Conservation (phyloP, 2,113 vertebrate species). For the Zosterops japonicus region DNA sequence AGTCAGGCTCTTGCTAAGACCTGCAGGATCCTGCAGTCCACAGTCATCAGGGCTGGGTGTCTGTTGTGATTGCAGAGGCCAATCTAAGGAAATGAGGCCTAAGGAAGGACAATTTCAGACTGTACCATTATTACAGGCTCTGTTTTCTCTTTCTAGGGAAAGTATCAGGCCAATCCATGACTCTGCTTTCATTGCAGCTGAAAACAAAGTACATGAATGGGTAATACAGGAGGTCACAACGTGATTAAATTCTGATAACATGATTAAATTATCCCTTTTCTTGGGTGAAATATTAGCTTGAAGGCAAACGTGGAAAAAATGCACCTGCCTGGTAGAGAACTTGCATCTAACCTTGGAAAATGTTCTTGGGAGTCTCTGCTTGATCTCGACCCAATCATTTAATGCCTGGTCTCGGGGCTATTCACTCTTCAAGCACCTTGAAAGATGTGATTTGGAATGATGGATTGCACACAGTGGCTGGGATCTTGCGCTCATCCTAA, state of each 20-base stretch:
- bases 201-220: neutral
- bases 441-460: neutral
- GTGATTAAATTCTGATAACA: neutral
- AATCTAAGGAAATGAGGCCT: neutral
- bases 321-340: neutral
- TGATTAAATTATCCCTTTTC: neutral
- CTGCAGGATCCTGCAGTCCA: neutral
- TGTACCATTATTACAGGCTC: neutral
- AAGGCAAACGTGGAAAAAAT: neutral
- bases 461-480: neutral
- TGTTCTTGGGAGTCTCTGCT: neutral
- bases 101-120: neutral
- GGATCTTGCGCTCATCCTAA: neutral
- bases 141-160: neutral
- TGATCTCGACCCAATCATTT: neutral
- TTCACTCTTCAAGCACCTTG: neutral
- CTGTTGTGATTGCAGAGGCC: neutral
- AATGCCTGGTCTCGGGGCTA: neutral
- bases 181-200: neutral
- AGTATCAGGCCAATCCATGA: neutral
- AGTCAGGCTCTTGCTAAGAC: neutral
- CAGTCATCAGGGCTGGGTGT: neutral
- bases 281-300: fast-evolving
- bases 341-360: neutral
- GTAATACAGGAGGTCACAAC: neutral